Conservation (phyloP, 2,888 invertebrate genomes). For the Caenorhabditis panamensis region DNA sequence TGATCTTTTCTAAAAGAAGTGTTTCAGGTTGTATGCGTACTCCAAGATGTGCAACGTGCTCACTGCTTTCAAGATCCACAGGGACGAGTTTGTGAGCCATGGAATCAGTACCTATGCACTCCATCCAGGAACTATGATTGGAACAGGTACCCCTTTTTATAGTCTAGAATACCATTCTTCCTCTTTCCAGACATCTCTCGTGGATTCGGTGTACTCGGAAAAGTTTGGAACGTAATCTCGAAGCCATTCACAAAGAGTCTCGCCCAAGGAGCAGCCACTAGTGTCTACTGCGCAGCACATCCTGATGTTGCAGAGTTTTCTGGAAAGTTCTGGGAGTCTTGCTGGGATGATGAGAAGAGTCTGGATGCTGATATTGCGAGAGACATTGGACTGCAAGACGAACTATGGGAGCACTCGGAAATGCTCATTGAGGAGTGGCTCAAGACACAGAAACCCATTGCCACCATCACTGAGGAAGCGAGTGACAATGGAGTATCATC, state of each 20-base stretch:
- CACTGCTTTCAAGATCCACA: slow-evolving; percentile 71
- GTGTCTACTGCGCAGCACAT: slow-evolving; percentile 91
- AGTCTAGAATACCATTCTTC: not conserved
- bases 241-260: slow-evolving; percentile 94
- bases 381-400: slow-evolving; percentile 83
- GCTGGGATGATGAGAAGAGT: slow-evolving; percentile 84
- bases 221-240: slow-evolving; percentile 7
- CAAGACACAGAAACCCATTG: slow-evolving; percentile 10
- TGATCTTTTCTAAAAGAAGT: too few relatives aligned
- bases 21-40: slow-evolving; percentile 67
- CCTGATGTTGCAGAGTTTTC: slow-evolving; percentile 86
- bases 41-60: slow-evolving; percentile 78
- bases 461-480: too few relatives aligned
- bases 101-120: slow-evolving; percentile 86
- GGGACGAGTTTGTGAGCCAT: slow-evolving; percentile 67
- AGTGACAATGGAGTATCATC: slow-evolving; percentile 4
- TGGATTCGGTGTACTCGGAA: slow-evolving; percentile 68
- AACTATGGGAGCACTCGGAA: slow-evolving; percentile 70
- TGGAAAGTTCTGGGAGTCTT: slow-evolving; percentile 95
- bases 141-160: slow-evolving; percentile 84
- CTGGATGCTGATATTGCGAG: slow-evolving; percentile 83
- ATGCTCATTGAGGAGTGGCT: slow-evolving; percentile 59
- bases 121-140: slow-evolving; percentile 91
- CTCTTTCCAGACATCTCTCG: slow-evolving; percentile 69
- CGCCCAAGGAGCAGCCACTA: slow-evolving; percentile 93